Percentiles rank a stretch among this genome's conserved stretches.
These are phyloP conservation scores for Drosophila obscura DNA, from an alignment of 1,140 invertebrate genomes.

Conservation along the genomic window DNA sequence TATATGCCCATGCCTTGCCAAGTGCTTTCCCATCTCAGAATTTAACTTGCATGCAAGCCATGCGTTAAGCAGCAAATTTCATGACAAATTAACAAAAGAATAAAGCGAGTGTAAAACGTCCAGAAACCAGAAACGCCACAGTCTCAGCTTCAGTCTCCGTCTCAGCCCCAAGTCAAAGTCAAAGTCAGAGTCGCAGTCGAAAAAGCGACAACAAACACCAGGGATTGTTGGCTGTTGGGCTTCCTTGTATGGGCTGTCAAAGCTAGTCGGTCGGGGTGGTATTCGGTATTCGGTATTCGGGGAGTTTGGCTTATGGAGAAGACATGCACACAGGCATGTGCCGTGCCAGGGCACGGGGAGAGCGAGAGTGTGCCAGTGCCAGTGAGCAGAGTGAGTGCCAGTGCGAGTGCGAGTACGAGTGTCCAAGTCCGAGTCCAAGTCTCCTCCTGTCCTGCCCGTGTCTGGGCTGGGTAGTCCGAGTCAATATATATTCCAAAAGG, in stretches of 20 bases:
- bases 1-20: no score
- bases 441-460: conserved; percentile 1
- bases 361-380: neutral
- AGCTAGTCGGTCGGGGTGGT: conserved; percentile 39
- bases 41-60: conserved; percentile 22
- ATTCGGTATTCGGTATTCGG: conserved; percentile 1
- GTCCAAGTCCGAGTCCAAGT: neutral
- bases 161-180: conserved; percentile 11
- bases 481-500: conserved; percentile 83
- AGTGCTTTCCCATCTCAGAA: no score
- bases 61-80: conserved; percentile 52
- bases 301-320: conserved; percentile 27
- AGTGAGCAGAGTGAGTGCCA: conserved; percentile 6
- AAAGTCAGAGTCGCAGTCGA: conserved; percentile 20
- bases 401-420: conserved; percentile 18
- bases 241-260: conserved; percentile 75
- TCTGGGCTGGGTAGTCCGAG: conserved; percentile 54
- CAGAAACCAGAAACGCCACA: conserved; percentile 9
- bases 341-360: conserved; percentile 18
- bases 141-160: neutral
- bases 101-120: conserved; percentile 22
- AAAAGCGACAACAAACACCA: conserved; percentile 37
- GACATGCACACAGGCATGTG: conserved; percentile 27
- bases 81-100: conserved; percentile 71
- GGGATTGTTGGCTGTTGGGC: conserved; percentile 45